A percentile compares a stretch with the other conserved stretches of the same genome.
Evolutionary conservation across 2,113 vertebrate species (phyloP).

Genomic region (Gasterosteus nipponicus): DNA sequence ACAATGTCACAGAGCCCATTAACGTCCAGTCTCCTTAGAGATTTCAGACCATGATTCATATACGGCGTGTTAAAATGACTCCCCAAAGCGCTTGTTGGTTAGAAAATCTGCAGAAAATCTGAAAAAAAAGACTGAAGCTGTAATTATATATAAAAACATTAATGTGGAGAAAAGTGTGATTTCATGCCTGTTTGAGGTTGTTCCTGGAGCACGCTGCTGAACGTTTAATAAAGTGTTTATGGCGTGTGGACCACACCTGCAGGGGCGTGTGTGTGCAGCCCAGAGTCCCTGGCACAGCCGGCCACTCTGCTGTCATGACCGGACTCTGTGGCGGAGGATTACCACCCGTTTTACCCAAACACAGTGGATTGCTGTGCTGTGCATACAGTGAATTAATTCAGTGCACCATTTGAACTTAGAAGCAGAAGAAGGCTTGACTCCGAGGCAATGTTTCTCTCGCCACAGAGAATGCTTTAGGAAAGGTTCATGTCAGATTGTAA

Average conservation of each 20-base stretch:
- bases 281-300: slow-evolving; percentile 35
- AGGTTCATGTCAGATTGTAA: slow-evolving; percentile 24
- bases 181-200: slow-evolving; percentile 60
- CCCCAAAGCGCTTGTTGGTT: slow-evolving; percentile 19
- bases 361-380: slow-evolving; percentile 5
- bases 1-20: slow-evolving; percentile 10
- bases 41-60: slow-evolving; percentile 23
- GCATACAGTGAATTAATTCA: slow-evolving; percentile 33
- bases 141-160: slow-evolving; percentile 32
- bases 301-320: slow-evolving; percentile 25
- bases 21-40: slow-evolving; percentile 15
- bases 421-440: slow-evolving; percentile 19
- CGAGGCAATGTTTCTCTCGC: slow-evolving; percentile 1
- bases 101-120: slow-evolving; percentile 21
- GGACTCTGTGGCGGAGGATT: not conserved
- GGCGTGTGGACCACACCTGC: slow-evolving; percentile 71
- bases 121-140: slow-evolving; percentile 18
- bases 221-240: slow-evolving; percentile 68
- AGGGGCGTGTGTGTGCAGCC: slow-evolving; percentile 26
- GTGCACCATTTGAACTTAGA: slow-evolving; percentile 47
- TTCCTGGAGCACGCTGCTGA: slow-evolving; percentile 50
- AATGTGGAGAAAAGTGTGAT: slow-evolving; percentile 48
- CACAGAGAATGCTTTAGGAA: slow-evolving; percentile 29
- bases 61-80: slow-evolving; percentile 9
- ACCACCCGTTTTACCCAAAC: slow-evolving; percentile 2